Conservation (phyloP, 2,113 vertebrate genomes). For the Myocastor coypus region DNA sequence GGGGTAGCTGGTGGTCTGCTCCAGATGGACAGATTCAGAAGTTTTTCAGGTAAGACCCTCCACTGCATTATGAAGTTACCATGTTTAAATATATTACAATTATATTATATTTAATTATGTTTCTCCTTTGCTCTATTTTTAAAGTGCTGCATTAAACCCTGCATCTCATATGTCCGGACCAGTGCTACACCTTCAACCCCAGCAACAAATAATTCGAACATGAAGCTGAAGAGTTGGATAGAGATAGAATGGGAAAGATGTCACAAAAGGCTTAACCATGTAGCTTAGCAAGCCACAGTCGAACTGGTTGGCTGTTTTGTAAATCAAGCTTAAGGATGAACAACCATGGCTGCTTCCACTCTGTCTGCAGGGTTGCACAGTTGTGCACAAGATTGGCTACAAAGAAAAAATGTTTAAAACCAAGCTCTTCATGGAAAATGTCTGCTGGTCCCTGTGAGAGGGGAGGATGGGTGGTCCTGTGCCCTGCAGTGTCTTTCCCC, state of each 20-base stretch:
- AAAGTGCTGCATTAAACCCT: not conserved
- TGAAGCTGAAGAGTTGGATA: not conserved
- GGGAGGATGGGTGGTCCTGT: not conserved
- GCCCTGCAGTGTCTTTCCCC: no score
- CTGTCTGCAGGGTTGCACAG: not conserved
- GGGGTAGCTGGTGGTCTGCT: not conserved
- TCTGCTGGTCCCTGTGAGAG: not conserved
- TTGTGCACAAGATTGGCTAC: not conserved
- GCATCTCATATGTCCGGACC: not conserved
- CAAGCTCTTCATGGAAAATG: not conserved
- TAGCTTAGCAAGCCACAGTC: not conserved
- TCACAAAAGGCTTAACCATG: not conserved
- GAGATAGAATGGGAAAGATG: not conserved
- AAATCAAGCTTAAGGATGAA: slow-evolving; percentile 44
- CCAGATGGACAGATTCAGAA: not conserved
- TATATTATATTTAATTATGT: not conserved
- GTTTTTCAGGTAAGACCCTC: no score
- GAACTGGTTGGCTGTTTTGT: not conserved
- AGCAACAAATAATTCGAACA: not conserved
- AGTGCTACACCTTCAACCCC: not conserved
- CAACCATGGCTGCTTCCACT: not conserved
- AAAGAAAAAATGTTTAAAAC: not conserved
- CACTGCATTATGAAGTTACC: not conserved
- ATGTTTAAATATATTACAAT: not conserved
- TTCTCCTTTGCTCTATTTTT: not conserved